A percentile compares a stretch with the other conserved stretches of the same genome.
Conservation (phyloP, 2,888 invertebrate species). For the Volucella zonaria region DNA sequence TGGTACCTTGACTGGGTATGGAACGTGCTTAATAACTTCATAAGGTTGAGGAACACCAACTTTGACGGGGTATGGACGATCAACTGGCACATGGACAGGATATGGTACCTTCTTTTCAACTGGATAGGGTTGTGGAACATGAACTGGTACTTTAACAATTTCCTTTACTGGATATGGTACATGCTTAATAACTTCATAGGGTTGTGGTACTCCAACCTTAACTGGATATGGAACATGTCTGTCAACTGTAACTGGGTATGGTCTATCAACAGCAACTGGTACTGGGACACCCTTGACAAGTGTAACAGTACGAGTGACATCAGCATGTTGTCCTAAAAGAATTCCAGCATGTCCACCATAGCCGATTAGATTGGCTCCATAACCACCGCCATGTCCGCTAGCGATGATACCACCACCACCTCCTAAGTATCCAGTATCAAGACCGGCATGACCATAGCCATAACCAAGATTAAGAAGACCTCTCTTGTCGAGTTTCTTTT, state of each 20-base stretch:
- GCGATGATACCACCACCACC: slow-evolving; percentile 83
- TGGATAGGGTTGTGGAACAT: slow-evolving; percentile 85
- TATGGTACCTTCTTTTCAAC: slow-evolving; percentile 86
- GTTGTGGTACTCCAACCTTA: slow-evolving; percentile 87
- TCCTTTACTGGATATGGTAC: slow-evolving; percentile 88
- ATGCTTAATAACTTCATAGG: slow-evolving; percentile 88
- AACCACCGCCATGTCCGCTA: slow-evolving; percentile 78
- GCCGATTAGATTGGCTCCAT: slow-evolving; percentile 78
- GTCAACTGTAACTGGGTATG: slow-evolving; percentile 87
- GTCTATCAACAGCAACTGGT: slow-evolving; percentile 89
- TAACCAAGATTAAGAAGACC: slow-evolving; percentile 91
- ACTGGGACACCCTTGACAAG: slow-evolving; percentile 89
- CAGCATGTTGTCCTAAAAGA: slow-evolving; percentile 83
- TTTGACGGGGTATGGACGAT: slow-evolving; percentile 87
- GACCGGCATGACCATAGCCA: slow-evolving; percentile 90
- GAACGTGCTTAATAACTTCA: slow-evolving; percentile 85
- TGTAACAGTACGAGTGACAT: slow-evolving; percentile 87
- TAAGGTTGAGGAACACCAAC: slow-evolving; percentile 88
- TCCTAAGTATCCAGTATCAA: slow-evolving; percentile 89
- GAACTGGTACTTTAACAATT: slow-evolving; percentile 86
- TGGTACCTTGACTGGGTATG: slow-evolving; percentile 85
- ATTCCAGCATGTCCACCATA: slow-evolving; percentile 76
- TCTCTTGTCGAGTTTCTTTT: slow-evolving; percentile 92
- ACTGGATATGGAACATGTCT: slow-evolving; percentile 85
- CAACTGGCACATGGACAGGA: slow-evolving; percentile 85